Evolutionary conservation across 2,888 invertebrate genomes (phyloP), one percentile per base, ranked within the genome.

Genomic region (Coleophora flavipennella): DNA sequence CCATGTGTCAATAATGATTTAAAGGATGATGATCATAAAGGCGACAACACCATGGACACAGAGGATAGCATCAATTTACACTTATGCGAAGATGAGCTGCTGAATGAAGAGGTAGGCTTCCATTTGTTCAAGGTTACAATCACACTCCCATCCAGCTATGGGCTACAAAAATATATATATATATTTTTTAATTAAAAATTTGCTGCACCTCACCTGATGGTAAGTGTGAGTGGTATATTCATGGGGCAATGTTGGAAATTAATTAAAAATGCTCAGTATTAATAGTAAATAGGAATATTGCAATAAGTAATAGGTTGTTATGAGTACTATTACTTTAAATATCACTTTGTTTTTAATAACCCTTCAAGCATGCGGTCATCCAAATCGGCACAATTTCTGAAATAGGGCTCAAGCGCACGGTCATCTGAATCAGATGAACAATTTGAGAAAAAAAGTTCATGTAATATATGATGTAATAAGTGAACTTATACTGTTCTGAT

Each of bases 21-120:
- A n/a, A n/a, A n/a, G 38, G 71, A 78, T 11, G 79, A 79, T 14
- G 81, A 84, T 38, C 67, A 60, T 34, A 80, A 80, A 52, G 58
- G 1, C 10, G 28, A 27, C 2, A 27, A 27, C 2, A 8, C 28
- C 2, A 10, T 27, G 8, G 28, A 27, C 1, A 2, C 28, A 27
- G 28, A 27, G 10, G 28, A 27, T 27, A 10, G 8, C 28, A 10
- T 9, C 28, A 27, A 9, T 2, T 27, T 27, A 27, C 8, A 27
- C 28, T 10, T 27, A 27, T 8, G 28, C 1, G 28, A 27, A 8
- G 2, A 27, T 27, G 28, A 27, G 28, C 28, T 27, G 1, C 28
- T 27, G 1, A 27, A 27, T 27, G 28, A 27, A 10, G 28, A 27
- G 28, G 28, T 27, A 27, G 8, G 28, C 2, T 27, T 1, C 32